Evolutionary conservation across 1,140 invertebrate species (phyloP).

Genomic region (Sitophilus oryzae): DNA sequence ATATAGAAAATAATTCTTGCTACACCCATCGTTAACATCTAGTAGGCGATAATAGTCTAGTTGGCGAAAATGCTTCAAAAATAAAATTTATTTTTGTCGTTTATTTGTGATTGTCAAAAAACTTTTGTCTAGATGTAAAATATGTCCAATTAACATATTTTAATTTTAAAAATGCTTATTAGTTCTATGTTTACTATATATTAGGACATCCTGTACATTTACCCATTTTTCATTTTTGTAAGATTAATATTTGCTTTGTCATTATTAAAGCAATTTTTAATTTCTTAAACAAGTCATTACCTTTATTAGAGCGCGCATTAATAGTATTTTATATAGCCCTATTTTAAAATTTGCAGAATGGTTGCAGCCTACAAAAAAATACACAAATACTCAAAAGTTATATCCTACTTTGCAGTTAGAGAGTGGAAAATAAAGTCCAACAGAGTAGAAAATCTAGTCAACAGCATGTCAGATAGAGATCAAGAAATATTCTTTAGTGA

Average conservation of each 20-base stretch:
- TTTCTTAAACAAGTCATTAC: too few species aligned
- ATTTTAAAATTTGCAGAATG: conserved; percentile 60
- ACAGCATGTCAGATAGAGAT: conserved; percentile 53
- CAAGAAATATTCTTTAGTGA: conserved; percentile 61
- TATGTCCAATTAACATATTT: too few species aligned
- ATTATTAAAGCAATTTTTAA: not conserved
- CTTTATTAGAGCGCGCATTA: too few species aligned
- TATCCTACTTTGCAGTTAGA: conserved; percentile 66
- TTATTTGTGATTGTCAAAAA: too few species aligned
- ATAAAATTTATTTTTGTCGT: too few species aligned
- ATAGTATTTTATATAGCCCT: too few species aligned
- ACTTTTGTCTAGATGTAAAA: too few species aligned
- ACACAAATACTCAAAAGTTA: conserved; percentile 61
- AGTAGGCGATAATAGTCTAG: too few species aligned
- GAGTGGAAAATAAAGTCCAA: conserved; percentile 67
- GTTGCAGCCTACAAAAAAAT: conserved; percentile 69
- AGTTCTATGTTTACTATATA: not conserved
- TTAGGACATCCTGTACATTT: conserved; percentile 35
- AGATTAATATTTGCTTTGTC: not conserved
- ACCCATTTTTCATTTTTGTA: not conserved
- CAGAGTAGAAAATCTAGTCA: conserved; percentile 55
- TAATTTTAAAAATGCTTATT: too few species aligned
- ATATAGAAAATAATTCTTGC: too few species aligned
- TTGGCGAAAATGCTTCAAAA: too few species aligned
- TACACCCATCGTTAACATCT: too few species aligned